Percentiles rank a stretch among this genome's conserved stretches.
Evolutionary conservation across 2,113 vertebrate species (phyloP).

Genomic region (Cercocebus atys): DNA sequence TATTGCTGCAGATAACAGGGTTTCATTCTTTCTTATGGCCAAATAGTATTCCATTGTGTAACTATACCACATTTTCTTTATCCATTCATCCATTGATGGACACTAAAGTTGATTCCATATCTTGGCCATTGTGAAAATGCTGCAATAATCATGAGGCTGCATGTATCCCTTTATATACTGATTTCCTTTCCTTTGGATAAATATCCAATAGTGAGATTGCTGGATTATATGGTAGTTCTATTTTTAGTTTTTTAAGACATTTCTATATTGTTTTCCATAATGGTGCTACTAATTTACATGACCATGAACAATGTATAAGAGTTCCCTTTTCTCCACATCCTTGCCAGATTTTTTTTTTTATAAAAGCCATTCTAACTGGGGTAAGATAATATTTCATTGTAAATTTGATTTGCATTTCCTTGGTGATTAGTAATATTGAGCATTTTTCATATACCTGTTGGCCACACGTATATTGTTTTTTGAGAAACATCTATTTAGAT

Average conservation of each 20-base stretch:
- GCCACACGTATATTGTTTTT: not conserved
- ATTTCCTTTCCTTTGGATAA: not conserved
- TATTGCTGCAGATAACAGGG: not conserved
- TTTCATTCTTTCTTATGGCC: not conserved
- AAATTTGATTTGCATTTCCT: not conserved
- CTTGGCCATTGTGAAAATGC: not conserved
- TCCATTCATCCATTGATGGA: not conserved
- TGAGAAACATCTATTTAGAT: not conserved
- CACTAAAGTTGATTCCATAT: not conserved
- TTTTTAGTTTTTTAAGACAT: not conserved
- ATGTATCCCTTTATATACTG: not conserved
- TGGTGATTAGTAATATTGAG: not conserved
- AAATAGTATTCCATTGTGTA: not conserved
- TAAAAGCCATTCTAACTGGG: not conserved
- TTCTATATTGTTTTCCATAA: not conserved
- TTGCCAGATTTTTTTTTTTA: not conserved
- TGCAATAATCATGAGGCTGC: not conserved
- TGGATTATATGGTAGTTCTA: not conserved
- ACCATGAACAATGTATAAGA: not conserved
- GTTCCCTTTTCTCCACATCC: not conserved
- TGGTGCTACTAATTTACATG: not conserved
- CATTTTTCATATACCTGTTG: not conserved
- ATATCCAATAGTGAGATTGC: not conserved
- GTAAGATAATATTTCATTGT: not conserved
- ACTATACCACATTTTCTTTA: not conserved